Percentiles rank a stretch among this genome's conserved stretches.
phyloP scores from a whole-genome alignment of 2,797 vertebrate genomes.

The Oophaga sylvatica region DNA sequence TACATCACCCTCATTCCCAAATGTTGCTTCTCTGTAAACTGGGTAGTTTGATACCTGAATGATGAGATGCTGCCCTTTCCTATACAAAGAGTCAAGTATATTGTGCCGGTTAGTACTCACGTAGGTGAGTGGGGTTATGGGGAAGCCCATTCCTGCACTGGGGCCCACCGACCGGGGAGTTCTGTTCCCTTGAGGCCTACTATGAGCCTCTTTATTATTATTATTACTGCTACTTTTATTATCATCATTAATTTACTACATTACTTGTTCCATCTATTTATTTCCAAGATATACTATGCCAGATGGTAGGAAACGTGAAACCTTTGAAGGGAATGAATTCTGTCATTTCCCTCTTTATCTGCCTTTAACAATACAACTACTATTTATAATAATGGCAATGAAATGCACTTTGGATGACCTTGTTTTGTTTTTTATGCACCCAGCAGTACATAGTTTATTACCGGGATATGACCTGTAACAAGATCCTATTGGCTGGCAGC shows the following conservation, averaged over 20 bases:
- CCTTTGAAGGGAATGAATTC: background rate
- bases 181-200: too few species aligned
- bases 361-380: background rate
- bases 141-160: too few species aligned
- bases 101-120: too few species aligned
- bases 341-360: background rate
- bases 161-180: too few species aligned
- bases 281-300: background rate
- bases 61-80: too few species aligned
- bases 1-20: too few species aligned
- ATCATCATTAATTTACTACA: background rate
- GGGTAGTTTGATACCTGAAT: too few species aligned
- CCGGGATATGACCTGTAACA: constrained; percentile 56
- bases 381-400: background rate
- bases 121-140: too few species aligned
- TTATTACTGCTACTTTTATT: background rate
- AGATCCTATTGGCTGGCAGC: constrained; percentile 30
- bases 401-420: constrained; percentile 43
- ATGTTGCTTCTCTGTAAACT: too few species aligned
- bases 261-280: background rate
- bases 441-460: constrained; percentile 43
- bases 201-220: too few species aligned
- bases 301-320: background rate
- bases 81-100: too few species aligned
- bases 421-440: constrained; percentile 33